Evolutionary conservation across 2,113 vertebrate species (phyloP).

Genomic region (Thomomys bottae): DNA sequence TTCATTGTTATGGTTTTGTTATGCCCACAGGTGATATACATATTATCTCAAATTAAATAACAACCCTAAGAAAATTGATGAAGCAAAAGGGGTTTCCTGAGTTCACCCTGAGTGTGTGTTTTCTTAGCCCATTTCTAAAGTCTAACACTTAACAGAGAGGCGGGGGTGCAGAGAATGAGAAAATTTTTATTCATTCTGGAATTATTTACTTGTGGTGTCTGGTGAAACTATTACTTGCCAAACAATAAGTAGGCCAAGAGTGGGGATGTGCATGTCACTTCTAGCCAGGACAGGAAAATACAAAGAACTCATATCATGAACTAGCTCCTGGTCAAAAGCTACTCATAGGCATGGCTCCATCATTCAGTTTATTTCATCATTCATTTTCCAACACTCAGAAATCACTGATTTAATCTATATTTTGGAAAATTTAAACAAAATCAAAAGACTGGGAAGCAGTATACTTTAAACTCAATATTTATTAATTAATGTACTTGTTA

Average conservation of each 20-base stretch:
- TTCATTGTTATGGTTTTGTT: neutral
- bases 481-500: slow-evolving; percentile 3
- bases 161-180: no score
- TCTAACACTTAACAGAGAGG: neutral
- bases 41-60: neutral
- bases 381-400: neutral
- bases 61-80: neutral
- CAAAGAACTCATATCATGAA: neutral
- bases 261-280: neutral
- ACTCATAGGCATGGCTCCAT: neutral
- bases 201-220: neutral
- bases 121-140: slow-evolving; percentile 18
- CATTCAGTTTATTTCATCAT: slow-evolving; percentile 1
- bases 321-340: neutral
- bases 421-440: slow-evolving; percentile 29
- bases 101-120: neutral
- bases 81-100: slow-evolving; percentile 15
- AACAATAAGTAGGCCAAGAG: neutral
- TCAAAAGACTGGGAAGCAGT: neutral
- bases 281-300: neutral
- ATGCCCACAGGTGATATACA: neutral
- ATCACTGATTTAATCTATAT: slow-evolving; percentile 40
- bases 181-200: neutral
- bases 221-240: no score
- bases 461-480: neutral